A percentile compares a stretch with the other conserved stretches of the same genome.
Conservation (phyloP, 2,113 vertebrate genomes). For the Scomber scombrus region DNA sequence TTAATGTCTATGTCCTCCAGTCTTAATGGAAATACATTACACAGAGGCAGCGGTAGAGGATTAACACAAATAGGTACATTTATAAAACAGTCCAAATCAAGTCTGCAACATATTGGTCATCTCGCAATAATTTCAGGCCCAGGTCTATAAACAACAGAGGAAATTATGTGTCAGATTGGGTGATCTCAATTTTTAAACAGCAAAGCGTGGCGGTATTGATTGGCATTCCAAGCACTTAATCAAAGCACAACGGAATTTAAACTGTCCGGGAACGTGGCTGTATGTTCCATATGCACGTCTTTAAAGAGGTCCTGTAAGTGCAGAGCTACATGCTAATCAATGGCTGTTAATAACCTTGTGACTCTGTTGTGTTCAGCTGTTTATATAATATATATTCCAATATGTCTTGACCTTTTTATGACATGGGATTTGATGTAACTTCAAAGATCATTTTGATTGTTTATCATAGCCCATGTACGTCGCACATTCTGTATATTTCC, state of each 20-base stretch:
- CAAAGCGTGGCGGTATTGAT: conserved; percentile 64
- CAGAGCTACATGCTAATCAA: conserved; percentile 38
- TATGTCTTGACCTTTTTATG: conserved; percentile 10
- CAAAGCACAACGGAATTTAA: conserved; percentile 50
- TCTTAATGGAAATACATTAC: conserved; percentile 63
- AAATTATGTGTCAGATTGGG: conserved; percentile 61
- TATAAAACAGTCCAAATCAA: conserved; percentile 44
- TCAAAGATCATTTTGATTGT: background rate
- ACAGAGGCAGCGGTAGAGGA: conserved; percentile 24
- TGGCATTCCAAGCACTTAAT: conserved; percentile 51
- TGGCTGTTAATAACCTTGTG: conserved; percentile 33
- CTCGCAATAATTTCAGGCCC: conserved; percentile 42
- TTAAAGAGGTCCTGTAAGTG: conserved; percentile 31
- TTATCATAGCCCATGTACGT: background rate
- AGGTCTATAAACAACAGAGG: conserved; percentile 60
- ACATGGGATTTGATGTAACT: background rate
- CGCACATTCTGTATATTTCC: background rate
- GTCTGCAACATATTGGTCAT: conserved; percentile 50
- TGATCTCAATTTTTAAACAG: conserved; percentile 64
- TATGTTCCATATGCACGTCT: background rate
- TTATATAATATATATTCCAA: conserved; percentile 3
- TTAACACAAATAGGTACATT: conserved; percentile 64
- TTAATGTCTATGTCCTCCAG: conserved; percentile 38
- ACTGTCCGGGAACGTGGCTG: conserved; percentile 5
- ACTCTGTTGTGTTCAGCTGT: background rate